Evolutionary conservation across 2,113 vertebrate species (phyloP), one percentile per base, ranked within the genome.

Genomic region (Alosa alosa): DNA sequence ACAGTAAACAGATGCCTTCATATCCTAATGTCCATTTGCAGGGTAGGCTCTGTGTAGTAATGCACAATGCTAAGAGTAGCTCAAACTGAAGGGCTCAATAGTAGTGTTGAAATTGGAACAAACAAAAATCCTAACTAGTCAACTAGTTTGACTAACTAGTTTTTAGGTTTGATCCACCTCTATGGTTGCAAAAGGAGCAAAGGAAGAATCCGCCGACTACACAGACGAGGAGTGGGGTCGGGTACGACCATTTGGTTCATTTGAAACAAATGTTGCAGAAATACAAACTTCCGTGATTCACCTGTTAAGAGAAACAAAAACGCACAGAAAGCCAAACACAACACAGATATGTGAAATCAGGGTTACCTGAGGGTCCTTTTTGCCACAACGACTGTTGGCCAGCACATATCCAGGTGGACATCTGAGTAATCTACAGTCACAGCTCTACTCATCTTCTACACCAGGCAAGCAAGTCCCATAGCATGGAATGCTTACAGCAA

Each of bases 251-350:
- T 72, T 72, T 22, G 60, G 60, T 64, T 64, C 60, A 64, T 44
- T 44, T 44, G 41, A 64, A 64, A 64, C 60, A n/a, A 6, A 64
- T 64, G 57, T 20, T 11, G n/a, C 25, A 25, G 2, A n/a, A 31
- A 36, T 72, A 72, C 64, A 36, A 72, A 72, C 25, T 31, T 25
- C 64, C 15, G 25, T 72, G 31, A 72, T n/a, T 72, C 64, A 95
- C 95, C 95, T 96, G 95, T 96, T 93, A 95, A 94, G 92, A 36
- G 89, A 91, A 83, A 44, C 31, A 93, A 93, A 94, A 95, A 93
- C 90, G 91, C 91, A 94, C 92, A 96, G 88, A 95, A 92, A 88
- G 92, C 94, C 91, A 94, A 87, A 95, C 81, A 94, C 87, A 94
- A 94, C 87, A 83, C 93, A 68, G 86, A 94, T 89, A 94, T 90